Evolutionary conservation across 2,888 invertebrate species (phyloP), one percentile per base, ranked within the genome.

Genomic region (Eupithecia insigniata): DNA sequence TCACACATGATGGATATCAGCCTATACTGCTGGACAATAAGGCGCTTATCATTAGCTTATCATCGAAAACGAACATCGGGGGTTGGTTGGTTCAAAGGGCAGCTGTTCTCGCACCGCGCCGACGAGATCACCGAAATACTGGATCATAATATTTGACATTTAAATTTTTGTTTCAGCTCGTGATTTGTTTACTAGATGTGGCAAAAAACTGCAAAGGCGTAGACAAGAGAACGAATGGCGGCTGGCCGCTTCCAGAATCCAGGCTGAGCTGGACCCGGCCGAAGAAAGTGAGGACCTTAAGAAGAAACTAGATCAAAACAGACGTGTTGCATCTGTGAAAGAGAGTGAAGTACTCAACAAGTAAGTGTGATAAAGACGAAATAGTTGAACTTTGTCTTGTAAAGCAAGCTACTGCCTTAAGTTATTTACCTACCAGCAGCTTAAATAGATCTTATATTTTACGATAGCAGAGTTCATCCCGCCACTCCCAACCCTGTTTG

Each of bases 191-290:
- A 90, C 92, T 58, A 95, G 96, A 84, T 95, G 96, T 76, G 97
- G 96, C 0, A 95, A 94, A 76, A 92, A 95, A 80, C 86, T 97
- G 58, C 96, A 97, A 89, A 90, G 95, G 55, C 91, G 96, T 14
- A 92, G 97, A 64, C 95, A 95, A 82, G 95, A 95, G 78, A 96
- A 96, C 85, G 95, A 96, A 84, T 96, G 96, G 90, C 92, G 95
- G 79, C 86, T 95, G 75, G 95, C 95, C 5, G 92, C 92, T 16
- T 95, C 95, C 71, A 94, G 95, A 76, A 89, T 95, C 66, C 89
- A 94, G 10, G 85, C 87, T 18, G 88, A 89, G 16, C 81, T 86
- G 28, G 96, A 96, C 84, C 96, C 96, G 0, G 96, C 96, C 0
- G 90, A 95, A 62, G 85, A 89, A 6, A 95, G 95, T 84, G 83